These are phyloP conservation scores for Leptonema lineaticorne DNA, from an alignment of 1,140 invertebrate species.

Conservation along the genomic window DNA sequence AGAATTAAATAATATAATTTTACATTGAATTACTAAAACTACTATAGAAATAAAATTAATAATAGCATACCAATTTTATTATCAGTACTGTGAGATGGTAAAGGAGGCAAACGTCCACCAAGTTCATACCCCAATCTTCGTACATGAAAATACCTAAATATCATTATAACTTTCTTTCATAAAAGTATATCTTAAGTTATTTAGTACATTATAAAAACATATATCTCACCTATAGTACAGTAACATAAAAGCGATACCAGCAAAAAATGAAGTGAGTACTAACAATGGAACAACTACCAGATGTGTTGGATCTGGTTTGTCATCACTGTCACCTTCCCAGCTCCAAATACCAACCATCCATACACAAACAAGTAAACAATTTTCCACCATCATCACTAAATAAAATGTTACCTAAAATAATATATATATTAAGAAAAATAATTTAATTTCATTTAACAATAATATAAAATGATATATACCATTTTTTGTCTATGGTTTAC, in stretches of 20 bases:
- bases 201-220: too few relatives aligned
- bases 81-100: constrained; percentile 27
- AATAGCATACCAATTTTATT: constrained; percentile 36
- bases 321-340: constrained; percentile 41
- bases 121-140: constrained; percentile 65
- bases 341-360: constrained; percentile 65
- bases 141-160: constrained; percentile 67
- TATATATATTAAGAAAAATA: constrained; percentile 9
- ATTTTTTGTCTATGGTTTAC: constrained; percentile 78
- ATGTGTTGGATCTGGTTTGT: constrained; percentile 42
- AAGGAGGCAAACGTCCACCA: constrained; percentile 53
- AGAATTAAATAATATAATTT: neutral
- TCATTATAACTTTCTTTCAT: too few relatives aligned
- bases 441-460: constrained; percentile 4
- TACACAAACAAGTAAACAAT: constrained; percentile 70
- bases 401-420: constrained; percentile 74
- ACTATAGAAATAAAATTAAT: constrained; percentile 20
- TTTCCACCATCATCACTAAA: constrained; percentile 89
- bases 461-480: constrained; percentile 49
- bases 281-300: constrained; percentile 52
- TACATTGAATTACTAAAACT: neutral
- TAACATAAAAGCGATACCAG: constrained; percentile 80
- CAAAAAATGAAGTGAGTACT: constrained; percentile 67
- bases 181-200: too few relatives aligned
- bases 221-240: constrained; percentile 76